Conservation (phyloP, 2,113 vertebrate genomes). For the Clupea harengus region DNA sequence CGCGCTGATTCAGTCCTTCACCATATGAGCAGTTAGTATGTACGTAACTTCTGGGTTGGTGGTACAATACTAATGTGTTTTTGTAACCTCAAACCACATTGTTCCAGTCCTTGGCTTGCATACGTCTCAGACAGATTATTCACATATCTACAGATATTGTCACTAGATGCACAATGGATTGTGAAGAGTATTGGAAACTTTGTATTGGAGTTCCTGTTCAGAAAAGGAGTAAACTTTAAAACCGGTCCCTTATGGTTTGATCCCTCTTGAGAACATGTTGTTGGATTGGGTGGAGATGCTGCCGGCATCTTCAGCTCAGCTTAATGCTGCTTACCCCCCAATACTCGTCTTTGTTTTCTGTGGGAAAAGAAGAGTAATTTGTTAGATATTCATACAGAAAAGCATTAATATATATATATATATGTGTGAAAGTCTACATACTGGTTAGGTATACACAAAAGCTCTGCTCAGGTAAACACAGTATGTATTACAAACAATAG, state of each 20-base stretch:
- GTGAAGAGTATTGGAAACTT: background rate
- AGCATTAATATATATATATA: background rate
- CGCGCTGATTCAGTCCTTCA: background rate
- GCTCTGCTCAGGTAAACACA: no score
- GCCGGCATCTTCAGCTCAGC: background rate
- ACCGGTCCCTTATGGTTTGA: background rate
- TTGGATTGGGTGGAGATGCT: background rate
- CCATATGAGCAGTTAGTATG: background rate
- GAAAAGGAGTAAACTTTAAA: background rate
- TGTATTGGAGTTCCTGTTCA: background rate
- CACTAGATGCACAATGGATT: background rate
- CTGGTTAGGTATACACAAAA: no score
- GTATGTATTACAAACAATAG: background rate
- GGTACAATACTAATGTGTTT: background rate
- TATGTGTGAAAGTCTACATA: no score
- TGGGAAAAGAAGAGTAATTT: background rate
- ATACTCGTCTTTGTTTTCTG: constrained; percentile 41
- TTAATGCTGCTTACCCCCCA: constrained; percentile 21
- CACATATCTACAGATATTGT: background rate
- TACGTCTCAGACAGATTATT: background rate
- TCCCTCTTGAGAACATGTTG: background rate
- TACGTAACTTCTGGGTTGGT: background rate
- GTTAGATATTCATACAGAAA: background rate
- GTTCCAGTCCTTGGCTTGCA: background rate
- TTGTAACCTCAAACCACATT: background rate